phyloP scores from a whole-genome alignment of 2,888 invertebrate genomes.

The Phengaris alcon region DNA sequence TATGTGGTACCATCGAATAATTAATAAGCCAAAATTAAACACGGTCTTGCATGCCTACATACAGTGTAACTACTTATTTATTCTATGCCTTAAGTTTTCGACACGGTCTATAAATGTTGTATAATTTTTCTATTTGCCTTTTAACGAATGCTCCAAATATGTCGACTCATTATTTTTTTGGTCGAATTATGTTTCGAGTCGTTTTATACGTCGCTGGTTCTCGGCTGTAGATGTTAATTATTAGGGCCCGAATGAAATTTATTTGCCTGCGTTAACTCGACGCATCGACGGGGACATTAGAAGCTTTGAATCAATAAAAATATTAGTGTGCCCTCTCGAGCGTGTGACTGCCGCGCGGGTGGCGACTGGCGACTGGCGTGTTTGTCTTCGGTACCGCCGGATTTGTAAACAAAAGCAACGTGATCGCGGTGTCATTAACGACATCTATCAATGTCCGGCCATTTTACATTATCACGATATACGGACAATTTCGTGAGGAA shows the following conservation, averaged over 20 bases:
- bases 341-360: constrained; percentile 44
- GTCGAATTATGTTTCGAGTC: constrained; percentile 12
- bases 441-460: constrained; percentile 42
- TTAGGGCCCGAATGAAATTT: not conserved
- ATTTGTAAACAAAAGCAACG: constrained; percentile 60
- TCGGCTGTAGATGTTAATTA: not conserved
- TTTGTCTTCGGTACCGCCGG: constrained; percentile 47
- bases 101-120: constrained; percentile 24
- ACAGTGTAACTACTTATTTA: not conserved
- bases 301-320: constrained; percentile 33
- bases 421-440: constrained; percentile 45
- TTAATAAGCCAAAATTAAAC: constrained; percentile 26
- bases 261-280: not conserved
- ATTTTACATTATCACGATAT: constrained; percentile 38
- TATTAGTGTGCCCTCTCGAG: constrained; percentile 40
- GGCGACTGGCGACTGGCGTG: constrained; percentile 47
- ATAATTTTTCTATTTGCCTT: constrained; percentile 26
- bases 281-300: constrained; percentile 13
- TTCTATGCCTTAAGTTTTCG: not conserved
- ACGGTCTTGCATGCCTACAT: not conserved
- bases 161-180: constrained; percentile 26
- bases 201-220: constrained; percentile 11
- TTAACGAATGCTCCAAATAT: constrained; percentile 18
- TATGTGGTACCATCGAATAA: constrained; percentile 8
- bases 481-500: not conserved